phyloP scores from a whole-genome alignment of 2,888 invertebrate genomes.

The Silvanus unidentatus region DNA sequence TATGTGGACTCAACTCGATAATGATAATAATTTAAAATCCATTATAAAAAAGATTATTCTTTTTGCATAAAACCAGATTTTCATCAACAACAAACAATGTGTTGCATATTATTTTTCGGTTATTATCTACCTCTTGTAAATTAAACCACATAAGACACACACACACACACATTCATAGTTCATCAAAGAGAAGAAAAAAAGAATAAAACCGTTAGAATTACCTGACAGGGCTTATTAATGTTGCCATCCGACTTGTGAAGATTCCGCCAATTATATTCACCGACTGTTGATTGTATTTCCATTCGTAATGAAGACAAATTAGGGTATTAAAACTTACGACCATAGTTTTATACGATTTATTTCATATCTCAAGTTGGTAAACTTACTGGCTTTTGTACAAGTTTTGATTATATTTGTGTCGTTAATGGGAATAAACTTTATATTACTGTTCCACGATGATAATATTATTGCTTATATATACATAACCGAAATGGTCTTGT shows the following conservation, averaged over 20 bases:
- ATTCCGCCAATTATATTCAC: constrained; percentile 30
- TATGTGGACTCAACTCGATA: constrained; percentile 19
- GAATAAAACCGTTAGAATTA: constrained; percentile 11
- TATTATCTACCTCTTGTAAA: too few species aligned
- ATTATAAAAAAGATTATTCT: neutral
- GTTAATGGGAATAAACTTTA: constrained; percentile 2
- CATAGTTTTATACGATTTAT: constrained; percentile 32
- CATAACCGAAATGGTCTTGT: too few species aligned
- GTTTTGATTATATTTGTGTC: constrained; percentile 3
- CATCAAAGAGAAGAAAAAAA: too few species aligned
- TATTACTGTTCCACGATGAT: neutral
- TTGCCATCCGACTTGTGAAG: constrained; percentile 21
- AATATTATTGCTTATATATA: too few species aligned
- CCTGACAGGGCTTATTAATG: constrained; percentile 24
- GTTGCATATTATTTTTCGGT: too few species aligned
- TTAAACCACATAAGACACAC: too few species aligned
- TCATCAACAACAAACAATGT: too few species aligned
- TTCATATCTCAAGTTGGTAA: constrained; percentile 27
- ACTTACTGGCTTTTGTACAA: constrained; percentile 27
- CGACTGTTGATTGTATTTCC: constrained; percentile 36
- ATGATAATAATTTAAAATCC: constrained; percentile 15
- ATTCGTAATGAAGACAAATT: constrained; percentile 38
- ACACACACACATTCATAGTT: too few species aligned
- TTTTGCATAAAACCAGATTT: too few species aligned
- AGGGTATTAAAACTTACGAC: constrained; percentile 29